Evolutionary conservation across 2,797 vertebrate species (phyloP), one percentile per base, ranked within the genome.

Genomic region (Arctocebus calabarensis): DNA sequence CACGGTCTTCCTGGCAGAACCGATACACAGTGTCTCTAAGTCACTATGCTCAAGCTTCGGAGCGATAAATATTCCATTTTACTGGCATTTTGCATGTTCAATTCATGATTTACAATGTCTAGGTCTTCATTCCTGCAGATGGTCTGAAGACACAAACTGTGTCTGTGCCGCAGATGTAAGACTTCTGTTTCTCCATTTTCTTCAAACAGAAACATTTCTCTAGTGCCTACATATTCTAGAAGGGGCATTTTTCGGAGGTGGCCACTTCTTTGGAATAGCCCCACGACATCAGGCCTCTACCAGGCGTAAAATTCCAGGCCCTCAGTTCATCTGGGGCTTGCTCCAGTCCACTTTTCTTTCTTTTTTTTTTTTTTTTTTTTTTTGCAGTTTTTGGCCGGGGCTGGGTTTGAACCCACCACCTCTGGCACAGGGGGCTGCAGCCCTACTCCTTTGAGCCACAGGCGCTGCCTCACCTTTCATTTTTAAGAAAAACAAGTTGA

Each of bases 311-410:
- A 99, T 99, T 99, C 99, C 99, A 99, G 99, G 99, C 99, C 99
- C 99, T 99, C 99, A 99, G 99, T 99, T 99, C 99, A 99, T 99
- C 99, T 99, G 99, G 99, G 99, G 99, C 99, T 99, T 99, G 99
- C 99, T 99, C 99, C 99, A 99, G 99, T 99, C 99, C 99, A 97
- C 99, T 99, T 99, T 99, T 99, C 99, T 40, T 40, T 40, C 5
- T 40, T 40, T 40, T 40, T 40, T 40, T 40, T 40, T 40, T 40
- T 40, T 40, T 40, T 40, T 40, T 40, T 40, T 40, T 40, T 40
- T 40, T 40, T 40, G 40, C 40, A 40, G 3, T 40, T 40, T 40
- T 40, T 40, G 40, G 40, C 40, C 40, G 40, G 40, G 40, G 40
- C 40, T 40, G 40, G 40, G 40, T 40, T 40, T 40, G 40, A 40